phyloP scores from a whole-genome alignment of 1,140 invertebrate species.

The Megathymus violae region DNA sequence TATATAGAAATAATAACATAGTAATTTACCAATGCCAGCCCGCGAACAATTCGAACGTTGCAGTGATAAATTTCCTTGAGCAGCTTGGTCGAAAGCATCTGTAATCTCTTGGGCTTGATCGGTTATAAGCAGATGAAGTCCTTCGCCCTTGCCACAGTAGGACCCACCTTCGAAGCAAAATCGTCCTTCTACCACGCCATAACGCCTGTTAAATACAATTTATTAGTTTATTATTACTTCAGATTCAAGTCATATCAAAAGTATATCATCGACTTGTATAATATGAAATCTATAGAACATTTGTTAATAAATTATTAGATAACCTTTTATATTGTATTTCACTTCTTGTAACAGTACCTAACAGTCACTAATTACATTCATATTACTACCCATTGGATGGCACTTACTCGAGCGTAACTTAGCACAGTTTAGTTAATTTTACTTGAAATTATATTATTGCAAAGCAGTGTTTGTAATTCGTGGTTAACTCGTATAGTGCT shows the following conservation, averaged over 20 bases:
- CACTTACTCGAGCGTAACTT: conserved; percentile 33
- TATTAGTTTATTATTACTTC: no score
- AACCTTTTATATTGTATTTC: no score
- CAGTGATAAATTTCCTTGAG: conserved; percentile 87
- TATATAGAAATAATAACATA: neutral
- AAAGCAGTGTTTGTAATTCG: conserved; percentile 31
- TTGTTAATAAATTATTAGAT: no score
- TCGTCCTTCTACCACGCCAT: conserved; percentile 93
- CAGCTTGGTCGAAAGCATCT: conserved; percentile 89
- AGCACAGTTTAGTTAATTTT: conserved; percentile 20
- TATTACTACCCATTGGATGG: conserved; percentile 10
- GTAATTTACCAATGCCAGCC: conserved; percentile 46
- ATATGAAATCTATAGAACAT: no score
- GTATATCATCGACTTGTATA: no score
- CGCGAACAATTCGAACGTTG: conserved; percentile 80
- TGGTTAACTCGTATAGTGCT: conserved; percentile 35
- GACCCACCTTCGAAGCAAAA: conserved; percentile 97
- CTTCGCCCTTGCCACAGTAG: conserved; percentile 92
- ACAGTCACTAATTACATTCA: no score
- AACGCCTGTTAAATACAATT: conserved; percentile 86
- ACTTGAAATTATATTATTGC: conserved; percentile 21
- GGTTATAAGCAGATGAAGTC: conserved; percentile 90
- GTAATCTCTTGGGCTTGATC: conserved; percentile 92
- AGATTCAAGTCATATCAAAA: no score
- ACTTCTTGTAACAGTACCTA: no score